Evolutionary conservation across 2,797 vertebrate genomes (phyloP).

Genomic region (Adrianichthys oophorus): DNA sequence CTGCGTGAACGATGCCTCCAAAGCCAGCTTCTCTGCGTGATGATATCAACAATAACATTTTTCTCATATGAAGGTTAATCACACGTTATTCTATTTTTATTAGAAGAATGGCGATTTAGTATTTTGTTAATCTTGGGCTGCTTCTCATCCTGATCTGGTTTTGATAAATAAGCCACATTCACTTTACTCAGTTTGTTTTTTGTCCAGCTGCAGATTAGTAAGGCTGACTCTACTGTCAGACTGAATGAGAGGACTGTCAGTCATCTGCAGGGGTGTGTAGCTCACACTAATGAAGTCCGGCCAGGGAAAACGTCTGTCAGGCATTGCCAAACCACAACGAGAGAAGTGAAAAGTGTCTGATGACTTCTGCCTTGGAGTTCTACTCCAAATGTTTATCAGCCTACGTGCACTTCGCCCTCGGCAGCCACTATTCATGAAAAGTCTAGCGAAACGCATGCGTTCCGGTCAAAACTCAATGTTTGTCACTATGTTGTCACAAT

Average conservation of each 20-base stretch:
- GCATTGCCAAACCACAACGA: constrained; percentile 22
- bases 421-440: too few relatives aligned
- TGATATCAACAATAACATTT: constrained; percentile 14
- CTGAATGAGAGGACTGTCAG: constrained; percentile 15
- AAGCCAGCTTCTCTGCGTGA: constrained; percentile 27
- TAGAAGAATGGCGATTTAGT: too few relatives aligned
- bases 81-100: too few relatives aligned
- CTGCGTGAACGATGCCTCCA: constrained; percentile 36
- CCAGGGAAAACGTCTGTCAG: constrained; percentile 21
- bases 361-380: background rate
- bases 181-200: constrained; percentile 3
- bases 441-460: too few relatives aligned
- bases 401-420: too few relatives aligned
- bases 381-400: background rate
- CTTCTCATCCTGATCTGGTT: too few relatives aligned
- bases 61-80: constrained; percentile 6
- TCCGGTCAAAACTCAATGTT: too few relatives aligned
- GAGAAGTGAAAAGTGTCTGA: constrained; percentile 22
- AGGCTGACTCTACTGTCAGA: constrained; percentile 1
- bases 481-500: too few relatives aligned
- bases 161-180: too few relatives aligned
- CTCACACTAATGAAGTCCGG: constrained; percentile 14
- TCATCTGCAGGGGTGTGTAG: constrained; percentile 6
- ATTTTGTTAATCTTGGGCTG: too few relatives aligned
- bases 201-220: background rate